Base-by-base conservation (phyloP, 2,797 vertebrate species). In the Galago senegalensis region DNA sequence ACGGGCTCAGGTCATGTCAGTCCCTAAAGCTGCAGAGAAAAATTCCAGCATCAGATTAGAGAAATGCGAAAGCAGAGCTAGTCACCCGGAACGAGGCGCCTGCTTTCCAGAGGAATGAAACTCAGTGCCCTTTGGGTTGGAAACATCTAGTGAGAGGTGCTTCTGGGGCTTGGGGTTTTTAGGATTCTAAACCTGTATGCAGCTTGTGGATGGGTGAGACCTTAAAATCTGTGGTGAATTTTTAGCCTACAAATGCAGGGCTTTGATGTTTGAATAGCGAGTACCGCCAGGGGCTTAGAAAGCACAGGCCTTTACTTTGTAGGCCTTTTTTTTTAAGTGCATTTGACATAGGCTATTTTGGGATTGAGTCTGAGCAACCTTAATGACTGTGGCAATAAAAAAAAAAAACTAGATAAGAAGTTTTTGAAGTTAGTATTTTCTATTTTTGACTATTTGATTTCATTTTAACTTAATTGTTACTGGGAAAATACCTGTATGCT, bases 381-480 rank as follows among this genome's bases (percentile, higher is more conserved):
- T 89, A 91, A 91, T 58, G 72, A 91, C 43, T 72, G 21, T 46
- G 46, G 11, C 67, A 43, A 61, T 84, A 40, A 86, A 83, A 49
- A 49, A 49, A 49, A 96, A 95, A 92, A 69, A 34, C 23, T 31
- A 21, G 20, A 8, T 49, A 70, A 73, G 60, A 49, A 60, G 13
- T 46, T 95, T 94, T 86, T 53, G 72, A 88, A 93, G 60, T 90
- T 77, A 80, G 25, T 61, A 70, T 95, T 93, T 95, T 67, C 67
- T 87, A 46, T 84, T 95, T 95, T 72, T 89, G 87, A 94, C 79
- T 81, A 46, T n/a, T 37, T 8, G 61, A 86, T 86, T 40, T 34
- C 40, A 75, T 90, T 93, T 96, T 76, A 69, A 29, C n/a, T 82
- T 37, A 75, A 69, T 63, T 56, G 21, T 25, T 77, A 72, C n/a